These are phyloP conservation scores for Bubo scandiacus DNA, from an alignment of 2,113 vertebrate genomes.

Conservation along the genomic window DNA sequence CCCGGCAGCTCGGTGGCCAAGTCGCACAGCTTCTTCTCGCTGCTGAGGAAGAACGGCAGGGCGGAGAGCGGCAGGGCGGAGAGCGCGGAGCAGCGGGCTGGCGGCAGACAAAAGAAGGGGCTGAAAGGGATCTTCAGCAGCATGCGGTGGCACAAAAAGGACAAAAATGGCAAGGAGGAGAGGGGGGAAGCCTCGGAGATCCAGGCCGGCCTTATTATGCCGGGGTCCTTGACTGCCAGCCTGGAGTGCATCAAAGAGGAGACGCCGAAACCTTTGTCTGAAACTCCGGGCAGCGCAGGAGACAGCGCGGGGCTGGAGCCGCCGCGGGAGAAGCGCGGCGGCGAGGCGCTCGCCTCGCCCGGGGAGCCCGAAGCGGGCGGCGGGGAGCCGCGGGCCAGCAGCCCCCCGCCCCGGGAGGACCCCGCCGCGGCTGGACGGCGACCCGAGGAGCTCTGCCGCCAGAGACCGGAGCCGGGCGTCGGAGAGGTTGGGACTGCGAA, in stretches of 20 bases:
- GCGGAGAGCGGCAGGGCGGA: slow-evolving; percentile 73
- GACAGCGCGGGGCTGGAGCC: slow-evolving; percentile 40
- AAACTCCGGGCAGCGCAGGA: slow-evolving; percentile 61
- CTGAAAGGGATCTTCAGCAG: slow-evolving; percentile 82
- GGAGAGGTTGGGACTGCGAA: slow-evolving; percentile 60
- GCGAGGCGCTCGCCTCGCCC: slow-evolving; percentile 19
- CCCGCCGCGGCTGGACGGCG: background rate
- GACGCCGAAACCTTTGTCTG: slow-evolving; percentile 66
- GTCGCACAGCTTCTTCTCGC: slow-evolving; percentile 89
- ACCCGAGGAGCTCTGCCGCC: slow-evolving; percentile 48
- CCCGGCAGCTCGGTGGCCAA: slow-evolving; percentile 83
- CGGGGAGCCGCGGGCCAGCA: background rate
- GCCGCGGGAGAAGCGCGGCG: slow-evolving; percentile 48
- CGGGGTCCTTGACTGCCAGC: slow-evolving; percentile 86
- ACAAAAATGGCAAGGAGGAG: slow-evolving; percentile 79
- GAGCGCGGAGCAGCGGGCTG: slow-evolving; percentile 78
- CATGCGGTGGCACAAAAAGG: slow-evolving; percentile 82
- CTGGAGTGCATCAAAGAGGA: slow-evolving; percentile 85
- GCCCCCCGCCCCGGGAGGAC: background rate
- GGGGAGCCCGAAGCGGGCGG: slow-evolving; percentile 21
- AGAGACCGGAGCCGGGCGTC: slow-evolving; percentile 19
- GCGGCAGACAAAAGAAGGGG: slow-evolving; percentile 83
- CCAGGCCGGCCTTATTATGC: slow-evolving; percentile 59
- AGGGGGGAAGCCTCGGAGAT: slow-evolving; percentile 66
- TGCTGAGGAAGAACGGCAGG: slow-evolving; percentile 81